A percentile compares a stretch with the other conserved stretches of the same genome.
phyloP scores from a whole-genome alignment of 2,797 vertebrate species.

The Characodon lateralis region DNA sequence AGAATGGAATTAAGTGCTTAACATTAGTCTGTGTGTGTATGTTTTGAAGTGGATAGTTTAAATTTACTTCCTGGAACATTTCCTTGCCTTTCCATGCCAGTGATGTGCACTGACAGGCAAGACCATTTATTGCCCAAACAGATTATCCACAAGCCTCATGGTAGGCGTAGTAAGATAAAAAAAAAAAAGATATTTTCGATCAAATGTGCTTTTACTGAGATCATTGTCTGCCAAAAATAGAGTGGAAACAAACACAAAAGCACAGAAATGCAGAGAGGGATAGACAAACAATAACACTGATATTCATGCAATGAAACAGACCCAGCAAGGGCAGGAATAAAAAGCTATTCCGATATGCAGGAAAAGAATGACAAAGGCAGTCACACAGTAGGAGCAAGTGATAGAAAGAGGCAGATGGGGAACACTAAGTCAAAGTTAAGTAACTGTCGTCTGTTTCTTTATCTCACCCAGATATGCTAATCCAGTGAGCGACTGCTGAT shows the following conservation, averaged over 20 bases:
- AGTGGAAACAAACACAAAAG: constrained; percentile 12
- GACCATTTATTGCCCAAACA: constrained; percentile 50
- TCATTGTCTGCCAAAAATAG: constrained; percentile 57
- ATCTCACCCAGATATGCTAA: constrained; percentile 79
- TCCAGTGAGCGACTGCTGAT: constrained; percentile 75
- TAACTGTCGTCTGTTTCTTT: constrained; percentile 77
- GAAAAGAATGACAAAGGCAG: constrained; percentile 60
- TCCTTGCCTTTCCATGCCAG: constrained; percentile 59
- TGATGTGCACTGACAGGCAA: constrained; percentile 41
- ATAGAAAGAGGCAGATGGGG: constrained; percentile 75
- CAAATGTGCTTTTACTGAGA: constrained; percentile 57
- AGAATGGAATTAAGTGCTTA: constrained; percentile 35
- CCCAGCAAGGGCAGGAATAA: constrained; percentile 40
- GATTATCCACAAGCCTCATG: constrained; percentile 58
- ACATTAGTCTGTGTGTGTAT: constrained; percentile 12
- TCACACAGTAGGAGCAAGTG: constrained; percentile 65
- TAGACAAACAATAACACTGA: constrained; percentile 56
- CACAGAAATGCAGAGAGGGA: constrained; percentile 20
- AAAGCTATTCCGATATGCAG: constrained; percentile 47
- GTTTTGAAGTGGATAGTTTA: neutral
- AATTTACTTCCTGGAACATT: constrained; percentile 39
- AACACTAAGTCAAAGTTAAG: constrained; percentile 79
- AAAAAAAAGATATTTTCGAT: constrained; percentile 56
- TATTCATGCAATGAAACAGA: constrained; percentile 55
- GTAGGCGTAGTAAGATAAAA: constrained; percentile 62